Base-by-base conservation (phyloP, 2,113 vertebrate genomes). In the Synchiropus splendidus region DNA sequence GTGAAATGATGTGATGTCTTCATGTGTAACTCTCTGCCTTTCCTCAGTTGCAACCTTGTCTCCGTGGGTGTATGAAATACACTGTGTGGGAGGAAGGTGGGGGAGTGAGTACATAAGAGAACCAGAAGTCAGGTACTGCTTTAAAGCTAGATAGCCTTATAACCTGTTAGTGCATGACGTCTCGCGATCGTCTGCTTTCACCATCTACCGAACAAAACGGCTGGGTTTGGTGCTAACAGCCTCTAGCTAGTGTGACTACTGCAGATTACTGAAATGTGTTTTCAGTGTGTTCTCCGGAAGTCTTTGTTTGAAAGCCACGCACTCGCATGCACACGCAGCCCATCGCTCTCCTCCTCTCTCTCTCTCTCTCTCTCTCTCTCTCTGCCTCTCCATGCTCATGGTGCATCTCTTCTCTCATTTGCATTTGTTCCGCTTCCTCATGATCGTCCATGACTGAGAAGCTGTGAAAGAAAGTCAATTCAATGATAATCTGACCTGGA, bases 361-460 rank as follows among this genome's bases (percentile, higher is more conserved):
- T 74, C 78, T 69, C 60, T 70, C 59, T 70, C 58, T 50, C 40
- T n/a, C n/a, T n/a, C n/a, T n/a, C n/a, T n/a, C n/a, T 76, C 63
- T 74, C 78, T 69, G 61, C 71, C 59, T 70, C 58, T 50, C 40
- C 49, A 78, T 50, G 53, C 66, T 70, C 59, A 59, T 50, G 51
- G 37, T 66, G 60, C 65, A 76, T 80, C 72, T 69, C 72, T 53
- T 61, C 45, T 71, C 67, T 64, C 73, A 63, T 69, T 75, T 78
- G 71, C 74, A 75, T 78, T 70, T 70, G 54, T 77, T 77, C 69
- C 40, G 55, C 69, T 79, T 77, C 64, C 67, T 72, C 36, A 39
- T 73, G 58, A 77, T 49, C 41, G 49, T 65, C 63, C 42, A 40
- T 59, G 53, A 70, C 60, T 61, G 42, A 51, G 58, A n/a, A 66